These are phyloP conservation scores for Aphelenchoides fujianensis DNA, from an alignment of 1,140 invertebrate genomes.

Conservation along the genomic window DNA sequence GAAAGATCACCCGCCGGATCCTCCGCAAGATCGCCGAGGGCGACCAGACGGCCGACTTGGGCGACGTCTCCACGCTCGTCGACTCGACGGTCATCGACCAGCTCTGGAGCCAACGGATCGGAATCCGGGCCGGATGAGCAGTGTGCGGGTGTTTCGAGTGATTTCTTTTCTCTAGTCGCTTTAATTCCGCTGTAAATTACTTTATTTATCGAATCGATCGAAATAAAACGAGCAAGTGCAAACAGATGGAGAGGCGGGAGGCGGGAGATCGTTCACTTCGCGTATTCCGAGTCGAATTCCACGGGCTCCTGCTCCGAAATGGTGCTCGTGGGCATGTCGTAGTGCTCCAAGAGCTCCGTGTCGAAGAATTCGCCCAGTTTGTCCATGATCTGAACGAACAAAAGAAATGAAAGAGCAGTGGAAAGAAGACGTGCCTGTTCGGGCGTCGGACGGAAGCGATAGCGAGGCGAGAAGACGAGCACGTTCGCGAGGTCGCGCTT, in stretches of 20 bases:
- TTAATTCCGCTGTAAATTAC: not conserved
- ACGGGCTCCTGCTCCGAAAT: not conserved
- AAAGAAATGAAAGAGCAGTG: not conserved
- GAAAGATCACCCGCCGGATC: conserved; percentile 94
- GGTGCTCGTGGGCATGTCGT: not conserved
- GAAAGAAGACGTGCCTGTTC: conserved; percentile 7
- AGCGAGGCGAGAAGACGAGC: conserved; percentile 5
- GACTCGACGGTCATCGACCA: conserved; percentile 79
- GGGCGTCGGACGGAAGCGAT: conserved; percentile 9
- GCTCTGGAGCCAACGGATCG: conserved; percentile 67
- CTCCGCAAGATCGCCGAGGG: conserved; percentile 79
- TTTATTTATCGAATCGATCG: too few species aligned
- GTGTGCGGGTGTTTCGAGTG: too few species aligned
- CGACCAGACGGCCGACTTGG: conserved; percentile 79
- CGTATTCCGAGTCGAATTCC: not conserved
- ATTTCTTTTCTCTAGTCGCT: too few species aligned
- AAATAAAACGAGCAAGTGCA: too few species aligned
- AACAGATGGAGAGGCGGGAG: too few species aligned
- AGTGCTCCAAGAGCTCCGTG: not conserved
- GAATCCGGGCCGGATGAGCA: conserved; percentile 5
- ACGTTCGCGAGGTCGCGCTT: not conserved
- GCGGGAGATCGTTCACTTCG: not conserved
- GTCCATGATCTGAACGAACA: conserved; percentile 2
- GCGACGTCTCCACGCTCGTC: conserved; percentile 85
- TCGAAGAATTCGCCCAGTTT: conserved; percentile 14